phyloP scores from a whole-genome alignment of 2,113 vertebrate species.

The Ptyas mucosa region DNA sequence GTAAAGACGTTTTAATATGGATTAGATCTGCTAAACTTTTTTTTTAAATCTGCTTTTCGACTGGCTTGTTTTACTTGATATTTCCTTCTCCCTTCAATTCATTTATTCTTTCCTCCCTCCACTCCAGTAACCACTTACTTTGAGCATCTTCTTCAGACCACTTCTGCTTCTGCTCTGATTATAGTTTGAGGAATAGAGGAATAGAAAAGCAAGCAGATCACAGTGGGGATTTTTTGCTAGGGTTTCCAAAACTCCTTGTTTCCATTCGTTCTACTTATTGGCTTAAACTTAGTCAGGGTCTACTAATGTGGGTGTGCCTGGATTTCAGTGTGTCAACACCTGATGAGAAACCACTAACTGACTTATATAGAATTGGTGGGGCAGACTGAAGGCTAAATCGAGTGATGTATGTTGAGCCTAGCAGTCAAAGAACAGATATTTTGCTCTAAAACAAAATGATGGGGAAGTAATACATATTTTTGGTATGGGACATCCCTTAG shows the following conservation, averaged over 20 bases:
- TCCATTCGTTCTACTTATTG: not conserved
- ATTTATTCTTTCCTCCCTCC: not conserved
- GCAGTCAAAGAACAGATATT: not conserved
- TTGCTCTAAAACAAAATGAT: not conserved
- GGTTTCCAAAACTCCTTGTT: not conserved
- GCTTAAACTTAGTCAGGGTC: not conserved
- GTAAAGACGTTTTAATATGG: not conserved
- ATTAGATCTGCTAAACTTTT: not conserved
- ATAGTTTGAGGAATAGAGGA: not conserved
- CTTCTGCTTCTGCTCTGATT: not conserved
- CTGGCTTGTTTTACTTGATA: not conserved
- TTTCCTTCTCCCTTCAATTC: not conserved
- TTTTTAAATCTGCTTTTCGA: not conserved
- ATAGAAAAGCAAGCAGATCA: not conserved
- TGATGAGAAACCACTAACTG: not conserved
- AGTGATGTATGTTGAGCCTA: not conserved
- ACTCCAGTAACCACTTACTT: not conserved
- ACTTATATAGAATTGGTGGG: not conserved
- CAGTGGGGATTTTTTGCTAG: not conserved
- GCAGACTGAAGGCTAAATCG: not conserved
- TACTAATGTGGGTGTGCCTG: conserved; percentile 2
- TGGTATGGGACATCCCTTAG: not conserved
- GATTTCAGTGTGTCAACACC: not conserved
- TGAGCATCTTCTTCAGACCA: not conserved
- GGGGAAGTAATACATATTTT: not conserved